Conservation (phyloP, 2,888 invertebrate species). For the Andrena fulva region DNA sequence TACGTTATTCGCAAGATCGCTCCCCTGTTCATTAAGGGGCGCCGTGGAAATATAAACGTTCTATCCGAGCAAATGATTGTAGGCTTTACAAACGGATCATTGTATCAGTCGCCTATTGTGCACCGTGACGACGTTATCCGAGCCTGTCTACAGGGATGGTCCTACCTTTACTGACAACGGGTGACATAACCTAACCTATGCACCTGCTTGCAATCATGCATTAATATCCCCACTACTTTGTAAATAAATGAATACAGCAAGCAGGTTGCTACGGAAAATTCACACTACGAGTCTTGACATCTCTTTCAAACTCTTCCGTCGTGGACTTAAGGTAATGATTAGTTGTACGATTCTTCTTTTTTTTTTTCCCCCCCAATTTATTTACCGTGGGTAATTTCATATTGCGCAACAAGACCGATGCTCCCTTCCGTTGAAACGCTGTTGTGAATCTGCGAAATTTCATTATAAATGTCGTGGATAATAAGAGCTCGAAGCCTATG, state of each 20-base stretch:
- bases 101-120: slow-evolving; percentile 28
- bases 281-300: slow-evolving; percentile 74
- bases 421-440: slow-evolving; percentile 6
- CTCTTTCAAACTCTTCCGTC: slow-evolving; percentile 70
- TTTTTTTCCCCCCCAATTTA: neutral
- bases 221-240: slow-evolving; percentile 57
- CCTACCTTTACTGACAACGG: slow-evolving; percentile 43
- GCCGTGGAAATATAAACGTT: slow-evolving; percentile 11
- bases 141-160: slow-evolving; percentile 15
- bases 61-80: slow-evolving; percentile 16
- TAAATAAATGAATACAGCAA: slow-evolving; percentile 80
- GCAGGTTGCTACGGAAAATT: slow-evolving; percentile 76
- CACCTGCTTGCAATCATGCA: slow-evolving; percentile 42
- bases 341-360: slow-evolving; percentile 38
- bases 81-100: slow-evolving; percentile 29
- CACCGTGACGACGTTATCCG: slow-evolving; percentile 25
- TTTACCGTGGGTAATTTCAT: slow-evolving; percentile 11
- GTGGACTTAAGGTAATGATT: slow-evolving; percentile 75
- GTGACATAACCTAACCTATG: slow-evolving; percentile 64
- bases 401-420: slow-evolving; percentile 22
- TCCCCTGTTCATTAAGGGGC: neutral
- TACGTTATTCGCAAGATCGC: slow-evolving; percentile 7
- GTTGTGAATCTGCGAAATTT: neutral
- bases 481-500: neutral
- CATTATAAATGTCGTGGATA: neutral